Evolutionary conservation across 2,888 invertebrate species (phyloP), one percentile per base, ranked within the genome.

Genomic region (Brenthis ino): DNA sequence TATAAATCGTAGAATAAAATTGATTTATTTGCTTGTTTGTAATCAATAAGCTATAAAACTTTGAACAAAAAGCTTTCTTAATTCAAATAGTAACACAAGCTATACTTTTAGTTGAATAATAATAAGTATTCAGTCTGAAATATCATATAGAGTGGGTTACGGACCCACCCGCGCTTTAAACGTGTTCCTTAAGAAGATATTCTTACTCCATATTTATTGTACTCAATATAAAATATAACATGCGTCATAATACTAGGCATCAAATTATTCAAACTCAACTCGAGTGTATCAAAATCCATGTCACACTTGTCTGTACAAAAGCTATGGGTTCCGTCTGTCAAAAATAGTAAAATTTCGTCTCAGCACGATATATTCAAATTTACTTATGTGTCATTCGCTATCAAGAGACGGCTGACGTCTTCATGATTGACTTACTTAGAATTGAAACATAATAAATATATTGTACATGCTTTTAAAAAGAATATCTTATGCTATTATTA

Each of bases 381-480:
- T 85, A 83, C 77, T 82, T 83, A 80, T 80, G 75, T 91, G 89
- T 91, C 91, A 90, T 88, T 88, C 84, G 88, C 87, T 89, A 88
- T 84, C 76, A 75, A 75, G 72, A 76, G 80, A 77, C 79, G 77
- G 73, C 85, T 90, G 89, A 92, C 91, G 79, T 91, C 92, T 91
- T 91, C 83, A 91, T 90, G 85, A 86, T 80, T 81, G 3, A 71
- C 72, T 69, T 8, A 53, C 68, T 71, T 68, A 71, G 58, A 66
- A 71, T 57, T 50, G 73, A 77, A 85, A 85, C 63, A 74, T 68
- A 73, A 48, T 72, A 83, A 75, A 55, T 71, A n/a, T 20, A 54
- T 11, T 6, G 57, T 47, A 43, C 6, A 55, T 20, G 8, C 20
- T 57, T 75, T 11, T 56, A 54, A 4, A 84, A 79, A 76, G 58